These are phyloP conservation scores for Hylyphantes graminicola DNA, from an alignment of 1,140 invertebrate species.

Conservation along the genomic window DNA sequence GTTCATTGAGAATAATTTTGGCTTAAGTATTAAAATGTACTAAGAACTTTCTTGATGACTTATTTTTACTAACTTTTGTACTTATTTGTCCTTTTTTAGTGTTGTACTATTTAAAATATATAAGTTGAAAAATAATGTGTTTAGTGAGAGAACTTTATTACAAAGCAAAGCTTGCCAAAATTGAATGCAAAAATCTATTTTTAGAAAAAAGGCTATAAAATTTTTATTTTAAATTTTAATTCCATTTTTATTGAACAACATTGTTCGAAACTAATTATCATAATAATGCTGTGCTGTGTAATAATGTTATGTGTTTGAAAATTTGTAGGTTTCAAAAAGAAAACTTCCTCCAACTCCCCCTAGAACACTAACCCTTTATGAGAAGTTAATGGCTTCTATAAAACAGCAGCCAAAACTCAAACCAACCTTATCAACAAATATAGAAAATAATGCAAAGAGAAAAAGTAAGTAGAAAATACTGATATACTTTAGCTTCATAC, in stretches of 20 bases:
- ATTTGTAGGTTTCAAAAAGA: constrained; percentile 83
- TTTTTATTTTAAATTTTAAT: not conserved
- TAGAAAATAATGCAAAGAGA: constrained; percentile 19
- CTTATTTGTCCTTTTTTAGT: too few relatives aligned
- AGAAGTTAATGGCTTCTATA: constrained; percentile 89
- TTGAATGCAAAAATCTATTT: too few relatives aligned
- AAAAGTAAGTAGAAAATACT: constrained; percentile 29
- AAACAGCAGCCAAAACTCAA: constrained; percentile 75
- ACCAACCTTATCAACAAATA: constrained; percentile 56
- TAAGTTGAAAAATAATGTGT: too few relatives aligned
- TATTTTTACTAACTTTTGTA: too few relatives aligned
- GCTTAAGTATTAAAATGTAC: too few relatives aligned
- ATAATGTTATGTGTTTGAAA: not conserved
- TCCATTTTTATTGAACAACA: not conserved
- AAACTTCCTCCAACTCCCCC: constrained; percentile 79
- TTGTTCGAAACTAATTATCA: not conserved
- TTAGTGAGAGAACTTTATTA: too few relatives aligned
- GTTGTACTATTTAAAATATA: too few relatives aligned
- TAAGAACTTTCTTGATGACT: too few relatives aligned
- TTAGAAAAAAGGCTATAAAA: not conserved
- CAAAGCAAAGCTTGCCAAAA: too few relatives aligned
- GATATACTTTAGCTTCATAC: not conserved
- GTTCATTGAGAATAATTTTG: too few relatives aligned
- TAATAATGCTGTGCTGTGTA: too few relatives aligned
- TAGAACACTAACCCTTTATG: constrained; percentile 79